phyloP scores from a whole-genome alignment of 2,113 vertebrate species.

The Eclectus roratus region DNA sequence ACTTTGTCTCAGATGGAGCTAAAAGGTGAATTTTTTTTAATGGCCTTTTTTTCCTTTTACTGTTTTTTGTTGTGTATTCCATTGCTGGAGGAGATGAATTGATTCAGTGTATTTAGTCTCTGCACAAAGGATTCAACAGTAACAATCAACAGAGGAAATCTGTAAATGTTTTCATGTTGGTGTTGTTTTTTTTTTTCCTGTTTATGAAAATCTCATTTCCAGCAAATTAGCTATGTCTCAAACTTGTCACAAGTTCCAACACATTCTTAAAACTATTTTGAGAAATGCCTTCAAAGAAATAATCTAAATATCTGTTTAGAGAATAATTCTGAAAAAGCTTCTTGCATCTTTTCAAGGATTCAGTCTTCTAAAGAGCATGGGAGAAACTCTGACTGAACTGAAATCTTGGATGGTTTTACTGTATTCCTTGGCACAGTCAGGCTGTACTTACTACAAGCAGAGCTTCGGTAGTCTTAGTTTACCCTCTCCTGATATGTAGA shows the following conservation, averaged over 20 bases:
- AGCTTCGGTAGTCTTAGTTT: not conserved
- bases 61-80: not conserved
- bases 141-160: not conserved
- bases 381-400: not conserved
- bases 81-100: not conserved
- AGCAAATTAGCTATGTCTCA: not conserved
- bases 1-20: not conserved
- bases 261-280: not conserved
- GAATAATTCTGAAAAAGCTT: not conserved
- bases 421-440: not conserved
- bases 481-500: not conserved
- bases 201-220: not conserved
- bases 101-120: not conserved
- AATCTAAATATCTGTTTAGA: not conserved
- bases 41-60: not conserved
- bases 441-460: not conserved
- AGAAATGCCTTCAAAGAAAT: not conserved
- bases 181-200: not conserved
- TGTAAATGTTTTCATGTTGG: not conserved
- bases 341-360: not conserved
- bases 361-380: not conserved
- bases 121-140: not conserved
- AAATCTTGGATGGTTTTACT: not conserved
- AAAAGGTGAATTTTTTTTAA: not conserved
- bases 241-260: not conserved